Evolutionary conservation across 2,888 invertebrate species (phyloP), one percentile per base, ranked within the genome.

Genomic region (Dioctria linearis): DNA sequence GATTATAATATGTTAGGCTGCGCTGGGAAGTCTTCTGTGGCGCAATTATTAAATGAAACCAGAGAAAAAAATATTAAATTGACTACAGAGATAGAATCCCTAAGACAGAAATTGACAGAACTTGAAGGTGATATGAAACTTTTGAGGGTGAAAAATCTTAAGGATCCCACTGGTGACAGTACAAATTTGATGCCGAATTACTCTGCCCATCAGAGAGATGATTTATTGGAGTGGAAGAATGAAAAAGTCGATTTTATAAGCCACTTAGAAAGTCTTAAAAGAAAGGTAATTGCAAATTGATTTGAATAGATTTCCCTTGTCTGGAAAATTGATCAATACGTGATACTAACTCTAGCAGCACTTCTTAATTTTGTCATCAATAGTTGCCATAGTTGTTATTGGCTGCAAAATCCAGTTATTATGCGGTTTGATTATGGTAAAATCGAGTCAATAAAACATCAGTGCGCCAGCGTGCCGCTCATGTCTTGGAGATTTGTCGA

Each of bases 41-140:
- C 92, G 11, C 91, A 91, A 66, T 88, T 93, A 84, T 87, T 93
- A 42, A 90, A 91, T 78, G 91, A 91, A 84, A 91, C 91, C 0
- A 90, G 91, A 71, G 92, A 92, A 83, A 90, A 91, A 69, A 92
- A 93, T 85, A 91, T 91, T 80, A 89, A 90, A 85, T 86, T 93
- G 1, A 91, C 86, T 42, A 89, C 89, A 0, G 89, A 89, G 79
- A 92, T 94, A 9, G 95, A 95, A 86, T 92, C 93, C 9, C 87
- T 95, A 75, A 92, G 92, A 84, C 93, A 94, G 85, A 94, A 94
- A 85, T 89, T 96, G 49, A 90, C 90, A 6, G 94, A 94, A 85
- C 91, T 93, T 39, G 91, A 92, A 83, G 93, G 92, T n/a, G 94
- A 94, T 85, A 93, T 94, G 82, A 90, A 92, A 85, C 91, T 92